Conservation (phyloP, 1,140 invertebrate genomes). For the Geopemphigus sp. region DNA sequence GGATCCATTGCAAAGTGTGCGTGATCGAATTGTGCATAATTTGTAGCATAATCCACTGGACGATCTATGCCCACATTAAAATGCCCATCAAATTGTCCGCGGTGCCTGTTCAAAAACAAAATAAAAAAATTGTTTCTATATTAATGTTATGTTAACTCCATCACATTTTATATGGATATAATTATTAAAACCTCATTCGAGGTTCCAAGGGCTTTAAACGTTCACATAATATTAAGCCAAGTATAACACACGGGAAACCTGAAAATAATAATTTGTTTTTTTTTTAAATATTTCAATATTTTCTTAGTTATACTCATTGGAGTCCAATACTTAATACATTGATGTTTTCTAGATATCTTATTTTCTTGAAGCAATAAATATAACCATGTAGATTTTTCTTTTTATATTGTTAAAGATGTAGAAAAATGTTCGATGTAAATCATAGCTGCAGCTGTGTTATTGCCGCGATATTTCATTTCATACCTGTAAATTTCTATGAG, state of each 20-base stretch:
- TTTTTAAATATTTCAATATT: not conserved
- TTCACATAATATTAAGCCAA: constrained; percentile 13
- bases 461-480: not conserved
- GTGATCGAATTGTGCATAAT: constrained; percentile 30
- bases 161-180: not conserved
- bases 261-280: constrained; percentile 3
- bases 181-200: not conserved
- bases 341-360: not conserved
- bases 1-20: constrained; percentile 42
- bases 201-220: not conserved
- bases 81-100: constrained; percentile 29
- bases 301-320: not conserved
- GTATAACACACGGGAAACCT: not conserved
- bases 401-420: constrained; percentile 37
- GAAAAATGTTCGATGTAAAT: constrained; percentile 18
- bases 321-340: constrained; percentile 4
- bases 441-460: not conserved
- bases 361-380: not conserved
- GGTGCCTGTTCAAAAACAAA: constrained; percentile 39
- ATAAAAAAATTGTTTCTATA: not conserved
- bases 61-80: not conserved
- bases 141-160: not conserved
- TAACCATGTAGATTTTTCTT: not conserved
- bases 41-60: not conserved
- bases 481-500: constrained; percentile 46